Base-by-base conservation (phyloP, 2,797 vertebrate genomes). In the Argyrosomus regius region DNA sequence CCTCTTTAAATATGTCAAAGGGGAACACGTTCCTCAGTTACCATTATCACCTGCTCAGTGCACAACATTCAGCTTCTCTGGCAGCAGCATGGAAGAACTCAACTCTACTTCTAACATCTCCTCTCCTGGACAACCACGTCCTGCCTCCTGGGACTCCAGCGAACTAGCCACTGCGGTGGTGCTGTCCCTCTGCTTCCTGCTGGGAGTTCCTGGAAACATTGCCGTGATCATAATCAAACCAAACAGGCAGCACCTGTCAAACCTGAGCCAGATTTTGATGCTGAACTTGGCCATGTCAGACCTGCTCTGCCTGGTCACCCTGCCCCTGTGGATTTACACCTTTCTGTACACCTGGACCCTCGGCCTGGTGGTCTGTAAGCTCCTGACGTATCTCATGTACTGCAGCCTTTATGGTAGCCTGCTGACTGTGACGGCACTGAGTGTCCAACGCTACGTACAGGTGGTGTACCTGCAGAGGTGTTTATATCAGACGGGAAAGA, bases 201-300 rank as follows among this genome's bases (percentile, higher is more conserved):
- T 94, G 68, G 92, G 93, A 61, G 56, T 91, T 17, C 92, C 91
- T 60, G 91, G 90, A 59, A 94, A 93, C 75, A 14, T 88, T 0
- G 48, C 78, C 1, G 87, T 91, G 17, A 72, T 91, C 20, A 1
- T 85, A 49, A 80, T 93, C 5, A 63, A 26, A 58, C 61, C 77
- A 48, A 84, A 83, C 53, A 75, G 78, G 64, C 59, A 89, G 45
- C 72, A 89, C 3, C 17, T 87, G 48, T 88, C 72, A 53, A 81
- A 66, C 16, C 52, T 92, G 73, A 92, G 82, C 22, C 81, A 85
- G 18, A 53, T 26, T 72, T 48, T 94, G 73, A 92, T 94, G 89
- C 58, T 93, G 62, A 94, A 82, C 57, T 78, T 94, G 78, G 86
- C 89, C 3, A 1, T 86, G 5, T 89, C 90, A 0, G 94, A 94